Conservation (phyloP, 2,888 invertebrate genomes). For the Cosmia trapezina region DNA sequence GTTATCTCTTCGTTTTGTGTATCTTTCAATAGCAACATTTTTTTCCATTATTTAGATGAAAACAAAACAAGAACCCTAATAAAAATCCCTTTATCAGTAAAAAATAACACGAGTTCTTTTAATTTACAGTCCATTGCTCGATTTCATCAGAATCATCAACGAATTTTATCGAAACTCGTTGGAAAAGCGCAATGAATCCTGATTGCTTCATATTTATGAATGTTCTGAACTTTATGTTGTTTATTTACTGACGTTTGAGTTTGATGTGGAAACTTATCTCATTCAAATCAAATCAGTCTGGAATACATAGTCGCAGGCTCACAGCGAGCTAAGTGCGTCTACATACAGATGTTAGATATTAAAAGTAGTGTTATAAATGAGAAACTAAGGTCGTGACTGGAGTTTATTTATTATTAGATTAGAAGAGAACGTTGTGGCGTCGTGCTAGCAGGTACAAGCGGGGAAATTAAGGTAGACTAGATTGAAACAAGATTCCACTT, state of each 20-base stretch:
- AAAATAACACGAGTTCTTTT: conserved; percentile 31
- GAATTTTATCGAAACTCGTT: conserved; percentile 49
- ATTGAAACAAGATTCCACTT: too few relatives aligned
- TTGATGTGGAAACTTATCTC: conserved; percentile 49
- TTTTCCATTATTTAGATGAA: neutral
- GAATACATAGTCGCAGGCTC: conserved; percentile 25
- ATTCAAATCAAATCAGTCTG: conserved; percentile 50
- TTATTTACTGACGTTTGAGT: conserved; percentile 47
- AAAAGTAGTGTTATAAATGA: neutral
- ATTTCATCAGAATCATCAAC: conserved; percentile 51
- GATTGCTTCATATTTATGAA: conserved; percentile 55
- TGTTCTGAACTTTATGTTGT: conserved; percentile 46
- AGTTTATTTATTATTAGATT: neutral
- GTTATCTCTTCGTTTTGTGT: neutral
- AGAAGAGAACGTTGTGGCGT: neutral
- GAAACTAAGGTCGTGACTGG: neutral
- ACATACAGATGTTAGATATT: neutral
- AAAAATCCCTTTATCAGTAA: conserved; percentile 24
- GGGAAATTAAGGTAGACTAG: too few relatives aligned
- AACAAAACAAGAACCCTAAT: neutral
- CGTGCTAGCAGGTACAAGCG: too few relatives aligned
- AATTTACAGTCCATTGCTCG: conserved; percentile 55
- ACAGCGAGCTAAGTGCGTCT: conserved; percentile 12
- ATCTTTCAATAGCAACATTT: neutral
- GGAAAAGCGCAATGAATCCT: conserved; percentile 56